phyloP scores from a whole-genome alignment of 1,140 invertebrate genomes.

The Rhynchophorus ferrugineus region DNA sequence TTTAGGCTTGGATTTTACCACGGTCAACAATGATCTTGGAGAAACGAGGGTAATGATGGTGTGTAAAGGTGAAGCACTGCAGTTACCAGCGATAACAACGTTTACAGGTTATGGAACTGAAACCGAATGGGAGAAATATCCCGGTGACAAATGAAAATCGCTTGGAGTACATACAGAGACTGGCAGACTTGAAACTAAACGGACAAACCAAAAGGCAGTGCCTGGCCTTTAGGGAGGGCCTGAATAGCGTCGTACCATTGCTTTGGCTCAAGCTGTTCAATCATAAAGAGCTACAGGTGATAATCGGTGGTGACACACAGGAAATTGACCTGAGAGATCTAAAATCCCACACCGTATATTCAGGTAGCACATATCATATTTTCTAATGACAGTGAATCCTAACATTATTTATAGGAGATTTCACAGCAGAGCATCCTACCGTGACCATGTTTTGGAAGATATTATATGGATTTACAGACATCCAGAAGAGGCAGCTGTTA shows the following conservation, averaged over 20 bases:
- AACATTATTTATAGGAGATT: slow-evolving; percentile 57
- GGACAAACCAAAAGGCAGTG: slow-evolving; percentile 85
- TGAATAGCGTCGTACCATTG: slow-evolving; percentile 81
- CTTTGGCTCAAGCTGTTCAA: slow-evolving; percentile 94
- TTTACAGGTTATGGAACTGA: slow-evolving; percentile 73
- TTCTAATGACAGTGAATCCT: slow-evolving; percentile 2
- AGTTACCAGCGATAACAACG: neutral
- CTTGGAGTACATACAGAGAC: slow-evolving; percentile 93
- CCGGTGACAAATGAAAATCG: slow-evolving; percentile 84
- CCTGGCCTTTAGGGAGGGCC: slow-evolving; percentile 73
- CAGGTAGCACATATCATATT: slow-evolving; percentile 42
- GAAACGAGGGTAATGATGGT: slow-evolving; percentile 64
- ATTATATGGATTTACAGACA: slow-evolving; percentile 73
- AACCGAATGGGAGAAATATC: slow-evolving; percentile 82
- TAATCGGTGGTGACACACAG: slow-evolving; percentile 89
- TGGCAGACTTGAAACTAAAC: slow-evolving; percentile 94
- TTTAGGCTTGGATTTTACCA: slow-evolving; percentile 87
- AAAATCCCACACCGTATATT: slow-evolving; percentile 75
- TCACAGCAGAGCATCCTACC: slow-evolving; percentile 67
- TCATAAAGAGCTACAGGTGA: slow-evolving; percentile 85
- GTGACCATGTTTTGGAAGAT: slow-evolving; percentile 80
- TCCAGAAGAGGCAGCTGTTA: slow-evolving; percentile 76
- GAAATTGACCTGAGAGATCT: slow-evolving; percentile 89
- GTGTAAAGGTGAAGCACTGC: neutral
- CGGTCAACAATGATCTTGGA: slow-evolving; percentile 82